Percentiles rank a stretch among this genome's conserved stretches.
Conservation (phyloP, 1,140 invertebrate genomes). For the Tetragnatha versicolor region DNA sequence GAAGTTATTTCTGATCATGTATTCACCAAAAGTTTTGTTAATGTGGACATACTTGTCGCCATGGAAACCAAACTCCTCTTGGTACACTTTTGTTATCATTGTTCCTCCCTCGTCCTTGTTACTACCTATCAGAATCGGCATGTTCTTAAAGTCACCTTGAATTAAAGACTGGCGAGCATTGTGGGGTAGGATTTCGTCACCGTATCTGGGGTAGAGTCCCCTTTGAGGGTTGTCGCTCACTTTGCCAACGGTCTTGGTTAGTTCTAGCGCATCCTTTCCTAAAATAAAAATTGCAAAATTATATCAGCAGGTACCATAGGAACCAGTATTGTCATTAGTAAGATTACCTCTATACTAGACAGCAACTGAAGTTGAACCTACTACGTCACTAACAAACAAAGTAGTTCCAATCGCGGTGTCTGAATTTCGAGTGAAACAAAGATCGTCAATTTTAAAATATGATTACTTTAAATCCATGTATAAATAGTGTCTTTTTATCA, state of each 20-base stretch:
- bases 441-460: too few species aligned
- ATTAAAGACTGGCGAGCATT: neutral
- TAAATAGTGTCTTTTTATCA: too few species aligned
- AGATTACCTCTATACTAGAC: too few species aligned
- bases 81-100: neutral
- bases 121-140: neutral
- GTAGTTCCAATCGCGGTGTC: too few species aligned
- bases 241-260: neutral
- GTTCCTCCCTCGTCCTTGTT: slow-evolving; percentile 17
- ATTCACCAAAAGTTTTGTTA: slow-evolving; percentile 10
- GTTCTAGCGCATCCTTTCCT: neutral
- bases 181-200: slow-evolving; percentile 3
- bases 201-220: neutral
- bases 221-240: neutral
- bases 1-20: neutral
- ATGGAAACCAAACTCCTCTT: slow-evolving; percentile 9
- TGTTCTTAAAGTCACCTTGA: neutral
- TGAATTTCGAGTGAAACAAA: too few species aligned
- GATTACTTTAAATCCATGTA: too few species aligned
- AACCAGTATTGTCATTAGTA: too few species aligned
- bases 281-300: too few species aligned
- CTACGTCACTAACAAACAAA: too few species aligned
- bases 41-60: neutral
- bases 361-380: too few species aligned
- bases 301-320: too few species aligned